Conservation (phyloP, 2,888 invertebrate genomes). For the Parochlus steinenii region DNA sequence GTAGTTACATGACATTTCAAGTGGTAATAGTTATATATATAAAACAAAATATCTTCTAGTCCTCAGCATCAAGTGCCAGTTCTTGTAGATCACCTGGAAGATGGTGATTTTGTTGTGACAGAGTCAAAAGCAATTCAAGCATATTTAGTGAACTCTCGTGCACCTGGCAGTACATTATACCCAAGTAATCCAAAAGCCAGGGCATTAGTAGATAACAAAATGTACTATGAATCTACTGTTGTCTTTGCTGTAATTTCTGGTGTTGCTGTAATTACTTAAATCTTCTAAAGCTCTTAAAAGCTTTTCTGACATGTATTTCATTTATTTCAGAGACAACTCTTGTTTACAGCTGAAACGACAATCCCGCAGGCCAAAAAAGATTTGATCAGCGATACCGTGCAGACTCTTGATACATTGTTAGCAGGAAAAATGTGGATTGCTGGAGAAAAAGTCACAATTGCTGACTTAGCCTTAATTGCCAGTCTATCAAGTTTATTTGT, state of each 20-base stretch:
- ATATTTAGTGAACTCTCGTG: constrained; percentile 25
- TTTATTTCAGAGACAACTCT: constrained; percentile 41
- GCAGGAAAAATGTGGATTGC: constrained; percentile 27
- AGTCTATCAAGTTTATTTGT: constrained; percentile 27
- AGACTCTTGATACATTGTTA: constrained; percentile 23
- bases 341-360: constrained; percentile 39
- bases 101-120: constrained; percentile 7
- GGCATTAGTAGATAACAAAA: constrained; percentile 5
- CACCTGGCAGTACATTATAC: constrained; percentile 30
- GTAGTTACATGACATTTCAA: too few relatives aligned
- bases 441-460: constrained; percentile 29
- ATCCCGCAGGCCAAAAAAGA: constrained; percentile 35
- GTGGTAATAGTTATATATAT: too few relatives aligned
- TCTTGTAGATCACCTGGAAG: too few relatives aligned
- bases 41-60: too few relatives aligned
- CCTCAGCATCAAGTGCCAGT: constrained; percentile 53
- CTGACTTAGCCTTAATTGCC: constrained; percentile 28
- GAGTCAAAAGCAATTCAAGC: constrained; percentile 6
- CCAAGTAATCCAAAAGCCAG: constrained; percentile 22
- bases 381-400: constrained; percentile 38
- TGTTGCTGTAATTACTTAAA: constrained; percentile 7
- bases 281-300: not conserved
- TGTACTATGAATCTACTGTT: constrained; percentile 18
- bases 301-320: not conserved
- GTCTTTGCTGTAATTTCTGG: constrained; percentile 28